A percentile compares a stretch with the other conserved stretches of the same genome.
These are phyloP conservation scores for Glaucidium brasilianum DNA, from an alignment of 2,113 vertebrate species.

Conservation along the genomic window DNA sequence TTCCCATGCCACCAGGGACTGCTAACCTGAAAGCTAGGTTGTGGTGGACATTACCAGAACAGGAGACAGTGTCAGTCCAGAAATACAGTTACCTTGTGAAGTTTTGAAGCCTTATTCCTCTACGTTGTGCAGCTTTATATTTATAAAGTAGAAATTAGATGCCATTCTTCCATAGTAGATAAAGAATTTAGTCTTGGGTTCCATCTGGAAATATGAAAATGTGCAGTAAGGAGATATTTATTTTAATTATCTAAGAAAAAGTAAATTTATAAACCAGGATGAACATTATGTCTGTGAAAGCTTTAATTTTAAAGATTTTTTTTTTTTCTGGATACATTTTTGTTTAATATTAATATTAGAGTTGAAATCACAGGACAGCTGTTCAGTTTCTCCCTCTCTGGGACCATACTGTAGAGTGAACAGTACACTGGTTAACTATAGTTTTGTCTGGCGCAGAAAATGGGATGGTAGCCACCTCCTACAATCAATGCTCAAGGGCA, in stretches of 20 bases:
- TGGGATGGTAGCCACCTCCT: constrained; percentile 1
- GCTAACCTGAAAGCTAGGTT: background rate
- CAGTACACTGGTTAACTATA: background rate
- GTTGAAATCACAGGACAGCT: background rate
- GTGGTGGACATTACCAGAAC: background rate
- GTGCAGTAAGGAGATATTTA: background rate
- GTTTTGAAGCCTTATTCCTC: background rate
- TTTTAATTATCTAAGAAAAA: background rate
- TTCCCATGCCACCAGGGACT: background rate
- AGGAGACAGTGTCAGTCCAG: background rate
- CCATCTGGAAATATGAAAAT: background rate
- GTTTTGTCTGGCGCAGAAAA: background rate
- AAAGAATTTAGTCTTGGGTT: background rate
- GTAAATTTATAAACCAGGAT: background rate
- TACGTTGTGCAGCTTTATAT: background rate
- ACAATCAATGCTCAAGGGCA: constrained; percentile 29
- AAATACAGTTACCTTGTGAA: background rate
- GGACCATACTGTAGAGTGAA: background rate
- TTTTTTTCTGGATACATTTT: background rate
- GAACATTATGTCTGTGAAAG: background rate
- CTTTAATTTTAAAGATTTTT: background rate
- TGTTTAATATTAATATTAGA: background rate
- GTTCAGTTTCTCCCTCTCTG: background rate
- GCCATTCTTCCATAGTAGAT: background rate
- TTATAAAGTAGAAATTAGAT: background rate